Evolutionary conservation across 2,113 vertebrate species (phyloP), one percentile per base, ranked within the genome.

Genomic region (Poicephalus meyeri): DNA sequence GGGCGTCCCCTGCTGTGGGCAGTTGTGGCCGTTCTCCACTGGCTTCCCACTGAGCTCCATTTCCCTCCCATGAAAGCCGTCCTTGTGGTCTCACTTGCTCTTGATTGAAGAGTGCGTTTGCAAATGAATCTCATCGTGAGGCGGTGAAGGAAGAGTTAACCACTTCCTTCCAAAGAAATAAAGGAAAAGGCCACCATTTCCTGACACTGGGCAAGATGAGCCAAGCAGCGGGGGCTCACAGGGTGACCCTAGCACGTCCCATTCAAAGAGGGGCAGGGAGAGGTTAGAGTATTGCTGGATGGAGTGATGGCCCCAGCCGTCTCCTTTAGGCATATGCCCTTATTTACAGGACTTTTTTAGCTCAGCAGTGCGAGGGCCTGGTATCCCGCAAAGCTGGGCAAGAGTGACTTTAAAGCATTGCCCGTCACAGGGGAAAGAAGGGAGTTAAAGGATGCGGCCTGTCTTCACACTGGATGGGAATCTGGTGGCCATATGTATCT

Each of bases 401-500:
- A 68, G 93, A 96, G 78, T 77, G 10, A 91, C 97, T 98, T 97
- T 42, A 87, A 97, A 97, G 95, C 80, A 56, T n/a, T 42, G 37
- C 78, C 90, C 78, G 9, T 89, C 92, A 89, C 47, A 73, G 90
- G 95, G 97, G 96, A 74, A 94, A 93, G 84, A 95, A 90, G 91
- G 94, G 92, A 96, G 96, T 96, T 89, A 97, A 96, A 98, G 97
- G 97, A 97, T 94, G 64, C 11, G 4, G 96, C 88, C 93, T 78
- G 39, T 97, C 97, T 95, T 97, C 70, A 79, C 35, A 55, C 96
- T 95, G 91, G 89, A 97, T 93, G 94, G 33, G 88, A 97, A 98
- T 98, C 98, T 98, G 98, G 98, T 95, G 96, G 90, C 97, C 98
- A 98, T 96, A 98, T 98, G 98, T 97, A 94, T 89, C 95, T 44